A percentile compares a stretch with the other conserved stretches of the same genome.
These are phyloP conservation scores for Alethe castanea DNA, from an alignment of 2,113 vertebrate species.

Conservation along the genomic window DNA sequence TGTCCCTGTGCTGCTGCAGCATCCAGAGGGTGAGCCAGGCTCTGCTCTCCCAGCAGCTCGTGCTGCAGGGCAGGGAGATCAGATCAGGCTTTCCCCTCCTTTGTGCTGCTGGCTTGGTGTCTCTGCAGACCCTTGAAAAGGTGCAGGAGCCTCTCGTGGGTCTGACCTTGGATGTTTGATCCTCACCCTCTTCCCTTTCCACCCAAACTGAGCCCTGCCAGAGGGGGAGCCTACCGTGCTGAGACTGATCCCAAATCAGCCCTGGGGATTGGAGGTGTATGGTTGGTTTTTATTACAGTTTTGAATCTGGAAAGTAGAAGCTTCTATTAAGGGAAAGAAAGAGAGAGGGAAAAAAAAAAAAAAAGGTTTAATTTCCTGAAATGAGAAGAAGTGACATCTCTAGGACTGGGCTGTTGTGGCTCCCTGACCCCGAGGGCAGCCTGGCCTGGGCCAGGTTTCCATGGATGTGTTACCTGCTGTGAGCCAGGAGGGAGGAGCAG, in stretches of 20 bases:
- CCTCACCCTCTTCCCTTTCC: not conserved
- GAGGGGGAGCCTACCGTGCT: not conserved
- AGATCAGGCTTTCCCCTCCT: not conserved
- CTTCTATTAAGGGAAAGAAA: not conserved
- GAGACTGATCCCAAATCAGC: not conserved
- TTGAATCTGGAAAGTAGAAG: not conserved
- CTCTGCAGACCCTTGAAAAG: not conserved
- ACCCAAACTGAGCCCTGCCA: not conserved
- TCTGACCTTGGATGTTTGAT: rapidly evolving
- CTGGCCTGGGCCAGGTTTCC: constrained; percentile 21
- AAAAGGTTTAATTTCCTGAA: constrained; percentile 14
- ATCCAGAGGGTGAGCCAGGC: not conserved
- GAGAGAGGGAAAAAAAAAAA: not conserved
- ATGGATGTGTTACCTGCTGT: not conserved
- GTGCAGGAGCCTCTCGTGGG: not conserved
- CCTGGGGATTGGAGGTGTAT: not conserved
- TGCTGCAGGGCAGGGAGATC: not conserved
- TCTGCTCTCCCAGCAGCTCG: rapidly evolving
- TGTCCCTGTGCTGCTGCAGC: too few species aligned
- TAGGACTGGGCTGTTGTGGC: not conserved
- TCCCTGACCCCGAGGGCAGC: constrained; percentile 2
- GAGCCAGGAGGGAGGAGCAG: not conserved
- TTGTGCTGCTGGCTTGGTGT: not conserved
- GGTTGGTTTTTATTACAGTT: not conserved
- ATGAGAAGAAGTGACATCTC: not conserved